phyloP scores from a whole-genome alignment of 2,113 vertebrate species.

The Bostrychus sinensis region DNA sequence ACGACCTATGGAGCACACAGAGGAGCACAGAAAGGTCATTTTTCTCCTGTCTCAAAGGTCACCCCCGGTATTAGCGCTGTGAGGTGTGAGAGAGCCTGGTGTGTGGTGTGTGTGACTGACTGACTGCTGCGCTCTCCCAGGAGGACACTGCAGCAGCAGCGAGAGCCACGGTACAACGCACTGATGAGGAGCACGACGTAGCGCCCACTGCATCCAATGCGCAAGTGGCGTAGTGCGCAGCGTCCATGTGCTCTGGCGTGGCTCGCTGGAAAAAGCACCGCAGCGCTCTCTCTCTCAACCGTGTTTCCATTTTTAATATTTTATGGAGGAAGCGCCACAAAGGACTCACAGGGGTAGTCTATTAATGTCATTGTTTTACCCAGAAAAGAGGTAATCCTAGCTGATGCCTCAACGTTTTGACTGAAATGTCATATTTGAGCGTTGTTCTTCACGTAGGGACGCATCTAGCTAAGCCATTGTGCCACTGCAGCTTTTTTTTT shows the following conservation, averaged over 20 bases:
- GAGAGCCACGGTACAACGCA: slow-evolving; percentile 31
- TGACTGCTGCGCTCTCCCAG: slow-evolving; percentile 8
- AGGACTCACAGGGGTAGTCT: slow-evolving; percentile 17
- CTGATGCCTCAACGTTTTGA: background rate
- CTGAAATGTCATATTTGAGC: background rate
- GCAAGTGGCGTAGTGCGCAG: slow-evolving; percentile 74
- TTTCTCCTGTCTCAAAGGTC: background rate
- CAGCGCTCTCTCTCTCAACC: slow-evolving; percentile 53
- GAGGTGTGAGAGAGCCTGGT: background rate
- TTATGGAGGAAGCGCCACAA: slow-evolving; percentile 56
- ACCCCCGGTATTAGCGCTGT: background rate
- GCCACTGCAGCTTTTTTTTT: slow-evolving; percentile 16
- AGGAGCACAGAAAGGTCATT: background rate
- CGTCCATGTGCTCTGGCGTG: slow-evolving; percentile 73
- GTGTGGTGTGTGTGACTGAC: slow-evolving; percentile 11
- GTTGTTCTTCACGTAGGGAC: background rate
- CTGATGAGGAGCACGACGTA: slow-evolving; percentile 64
- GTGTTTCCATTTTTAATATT: slow-evolving; percentile 69
- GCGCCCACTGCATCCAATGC: slow-evolving; percentile 67
- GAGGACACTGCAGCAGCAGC: slow-evolving; percentile 64
- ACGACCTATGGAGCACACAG: too few relatives aligned
- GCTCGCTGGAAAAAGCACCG: slow-evolving; percentile 67
- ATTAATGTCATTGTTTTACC: background rate
- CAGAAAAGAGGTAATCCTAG: background rate
- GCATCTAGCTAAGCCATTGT: background rate